phyloP scores from a whole-genome alignment of 2,888 invertebrate genomes.

The Tribolium freemani region DNA sequence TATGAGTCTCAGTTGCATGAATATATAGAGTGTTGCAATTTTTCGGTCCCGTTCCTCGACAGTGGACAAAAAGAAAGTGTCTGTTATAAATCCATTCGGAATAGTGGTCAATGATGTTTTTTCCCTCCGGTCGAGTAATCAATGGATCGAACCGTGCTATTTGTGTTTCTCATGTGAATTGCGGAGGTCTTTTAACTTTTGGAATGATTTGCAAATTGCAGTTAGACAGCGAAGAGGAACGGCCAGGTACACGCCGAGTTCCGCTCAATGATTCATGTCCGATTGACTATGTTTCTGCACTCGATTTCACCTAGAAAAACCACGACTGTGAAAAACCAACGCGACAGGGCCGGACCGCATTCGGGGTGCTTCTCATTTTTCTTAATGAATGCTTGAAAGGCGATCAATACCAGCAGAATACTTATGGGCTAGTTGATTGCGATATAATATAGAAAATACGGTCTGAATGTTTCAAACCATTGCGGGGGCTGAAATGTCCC shows the following conservation, averaged over 20 bases:
- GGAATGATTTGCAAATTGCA: slow-evolving; percentile 46
- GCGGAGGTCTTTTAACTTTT: slow-evolving; percentile 39
- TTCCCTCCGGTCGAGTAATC: slow-evolving; percentile 13
- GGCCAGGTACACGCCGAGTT: slow-evolving; percentile 51
- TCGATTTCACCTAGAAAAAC: slow-evolving; percentile 53
- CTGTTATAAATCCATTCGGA: slow-evolving; percentile 16
- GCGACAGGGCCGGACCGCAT: slow-evolving; percentile 19
- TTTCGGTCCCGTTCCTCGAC: neutral
- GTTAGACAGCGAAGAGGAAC: slow-evolving; percentile 45
- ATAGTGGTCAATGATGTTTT: slow-evolving; percentile 26
- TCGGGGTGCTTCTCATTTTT: neutral
- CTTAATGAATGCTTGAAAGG: neutral
- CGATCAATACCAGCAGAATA: neutral
- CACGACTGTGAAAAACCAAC: slow-evolving; percentile 26
- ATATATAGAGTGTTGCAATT: neutral
- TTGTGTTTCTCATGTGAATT: slow-evolving; percentile 43
- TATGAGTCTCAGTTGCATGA: neutral
- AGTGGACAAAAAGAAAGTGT: slow-evolving; percentile 8
- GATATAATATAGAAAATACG: neutral
- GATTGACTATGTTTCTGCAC: slow-evolving; percentile 51
- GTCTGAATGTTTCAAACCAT: neutral
- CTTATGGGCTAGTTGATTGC: neutral
- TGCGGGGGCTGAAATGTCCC: neutral
- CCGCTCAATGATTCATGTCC: slow-evolving; percentile 59
- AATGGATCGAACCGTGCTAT: slow-evolving; percentile 31